Evolutionary conservation across 2,888 invertebrate genomes (phyloP), one percentile per base, ranked within the genome.

Genomic region (Morpho deidamia): DNA sequence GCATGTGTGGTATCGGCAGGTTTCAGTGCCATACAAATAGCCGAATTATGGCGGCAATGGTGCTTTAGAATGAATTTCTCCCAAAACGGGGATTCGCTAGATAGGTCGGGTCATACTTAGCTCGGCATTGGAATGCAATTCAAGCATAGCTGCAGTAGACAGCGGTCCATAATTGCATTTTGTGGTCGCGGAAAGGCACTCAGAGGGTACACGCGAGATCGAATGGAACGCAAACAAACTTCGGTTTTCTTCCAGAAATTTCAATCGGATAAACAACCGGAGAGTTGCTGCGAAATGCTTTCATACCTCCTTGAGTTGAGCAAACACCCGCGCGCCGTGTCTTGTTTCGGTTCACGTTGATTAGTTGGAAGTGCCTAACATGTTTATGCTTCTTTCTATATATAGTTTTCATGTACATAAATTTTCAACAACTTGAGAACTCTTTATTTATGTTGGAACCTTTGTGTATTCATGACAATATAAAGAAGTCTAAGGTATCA

Each of bases 131-230:
- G 81, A 84, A 85, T 86, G 84, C 81, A 78, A 83, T 83, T 74
- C 74, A 65, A 74, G 78, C 81, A 80, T 81, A 77, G 78, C 83
- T 84, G 82, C 66, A 76, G 80, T 74, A 79, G 83, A 82, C 82
- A 79, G 76, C 78, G 81, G 76, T 83, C 84, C 80, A 83, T 89
- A 87, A 88, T 87, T 88, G 83, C 85, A 84, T 87, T 87, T 84
- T 84, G 88, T 83, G 88, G 86, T 87, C 76, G 75, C 73, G 67
- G 69, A 71, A 65, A 69, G 77, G 76, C 74, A 79, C 82, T 82
- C 76, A 75, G 66, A 66, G 63, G 70, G 67, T 75, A 82, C 81
- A 81, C 75, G 78, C 73, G 75, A 80, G 73, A 79, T 80, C 72
- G 76, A 80, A 81, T 78, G 78, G 74, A 84, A 78, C 74, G 78